Evolutionary conservation across 2,113 vertebrate genomes (phyloP), one percentile per base, ranked within the genome.

Genomic region (Semicossyphus pulcher): DNA sequence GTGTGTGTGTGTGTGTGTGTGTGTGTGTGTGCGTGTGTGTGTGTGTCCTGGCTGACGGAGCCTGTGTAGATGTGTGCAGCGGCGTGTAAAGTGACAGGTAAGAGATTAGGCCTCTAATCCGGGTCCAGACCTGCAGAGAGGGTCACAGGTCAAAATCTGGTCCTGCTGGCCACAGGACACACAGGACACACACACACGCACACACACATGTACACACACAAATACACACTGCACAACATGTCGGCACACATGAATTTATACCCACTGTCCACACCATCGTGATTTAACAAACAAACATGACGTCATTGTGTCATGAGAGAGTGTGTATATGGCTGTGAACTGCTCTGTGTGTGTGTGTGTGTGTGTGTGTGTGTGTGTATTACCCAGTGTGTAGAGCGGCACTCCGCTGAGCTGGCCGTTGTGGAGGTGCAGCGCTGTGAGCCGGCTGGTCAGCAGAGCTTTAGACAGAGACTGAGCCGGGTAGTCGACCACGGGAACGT

Each of bases 91-190:
- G 91, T 92, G 93, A 93, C 93, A 94, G 85, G 84, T 80, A 90
- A 91, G 92, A 93, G 93, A 94, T 94, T 94, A 94, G 89, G 84
- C 90, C 88, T 92, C 87, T 94, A 93, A 94, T 93, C 92, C 88
- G 53, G 85, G 91, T 86, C 86, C 81, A 87, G 88, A 86, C 93
- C 85, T 83, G 84, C 92, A 91, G 93, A 87, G 92, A 91, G 47
- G 88, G 88, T 92, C 92, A 88, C 65, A 37, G 88, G 89, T 91
- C 88, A 91, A 93, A 94, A 94, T 93, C 93, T 94, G 93, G 90
- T 93, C 93, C 91, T 93, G 93, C 91, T 94, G 92, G 86, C 81
- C 85, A 57, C 71, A 70, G 70, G 85, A 82, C 83, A 72, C 15
- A 88, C n/a, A n/a, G n/a, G n/a, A n/a, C 81, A 68, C 44, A 54